Base-by-base conservation (phyloP, 2,113 vertebrate genomes). In the Terrapene triunguis region DNA sequence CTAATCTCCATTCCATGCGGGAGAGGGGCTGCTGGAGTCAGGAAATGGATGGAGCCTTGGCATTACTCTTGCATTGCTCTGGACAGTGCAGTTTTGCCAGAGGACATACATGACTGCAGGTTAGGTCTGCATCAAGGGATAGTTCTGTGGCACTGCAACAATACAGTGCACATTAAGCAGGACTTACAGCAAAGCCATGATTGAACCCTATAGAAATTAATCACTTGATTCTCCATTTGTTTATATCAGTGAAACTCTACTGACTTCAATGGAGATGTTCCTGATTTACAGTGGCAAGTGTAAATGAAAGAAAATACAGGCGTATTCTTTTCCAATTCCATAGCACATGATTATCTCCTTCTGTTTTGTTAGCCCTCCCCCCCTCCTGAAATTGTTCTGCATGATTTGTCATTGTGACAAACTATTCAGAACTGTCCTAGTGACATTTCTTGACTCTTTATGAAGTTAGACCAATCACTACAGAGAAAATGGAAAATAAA, bases 51-150 rank as follows among this genome's bases (percentile, higher is more conserved):
- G 29, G 3, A 82, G 0, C 0, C 44, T 10, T 7, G 62, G 44
- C 0, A 44, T 29, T 79, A 14, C 24, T 84, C 0, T 0, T 1
- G n/a, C 53, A 38, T 76, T 92, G 3, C 47, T 10, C 1, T 54
- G 47, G 10, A 55, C 4, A 16, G 74, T 47, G 24, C 24, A 7
- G 2, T 13, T 90, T 22, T 92, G 14, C 12, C 69, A 62, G 42
- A 57, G 44, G 13, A 47, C 13, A 19, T 62, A 10, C 1, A 51
- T 5, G 51, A 5, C 24, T 89, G 10, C 35, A 80, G 32, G 10
- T 85, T 84, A 62, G 85, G 19, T 80, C 4, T 50, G 9, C 19
- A 89, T 94, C 12, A 48, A 48, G 38, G 54, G 42, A 8, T 55
- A 48, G 9, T 24, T 24, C 1, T 21, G 6, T 27, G 44, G 59